Evolutionary conservation across 2,113 vertebrate species (phyloP).

Genomic region (Addax nasomaculatus): DNA sequence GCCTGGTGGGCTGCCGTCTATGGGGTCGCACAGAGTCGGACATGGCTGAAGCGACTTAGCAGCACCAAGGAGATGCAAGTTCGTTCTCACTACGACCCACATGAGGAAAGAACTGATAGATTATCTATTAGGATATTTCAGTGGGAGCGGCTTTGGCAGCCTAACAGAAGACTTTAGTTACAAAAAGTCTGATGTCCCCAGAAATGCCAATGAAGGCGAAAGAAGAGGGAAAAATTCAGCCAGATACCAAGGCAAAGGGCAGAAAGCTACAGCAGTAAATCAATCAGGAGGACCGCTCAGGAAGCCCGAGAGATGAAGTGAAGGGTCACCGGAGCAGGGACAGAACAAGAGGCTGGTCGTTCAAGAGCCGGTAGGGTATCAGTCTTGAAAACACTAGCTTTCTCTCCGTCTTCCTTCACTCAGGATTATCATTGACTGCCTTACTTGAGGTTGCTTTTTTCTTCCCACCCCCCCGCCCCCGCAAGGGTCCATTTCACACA

Average conservation of each 20-base stretch:
- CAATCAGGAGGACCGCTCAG: fast-evolving
- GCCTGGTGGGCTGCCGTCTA: no score
- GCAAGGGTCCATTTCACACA: neutral
- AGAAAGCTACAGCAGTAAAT: no score
- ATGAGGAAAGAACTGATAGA: fast-evolving
- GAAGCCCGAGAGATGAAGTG: fast-evolving
- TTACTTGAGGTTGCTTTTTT: neutral
- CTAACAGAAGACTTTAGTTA: neutral
- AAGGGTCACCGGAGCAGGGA: neutral
- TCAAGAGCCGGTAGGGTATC: neutral
- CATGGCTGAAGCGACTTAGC: no score
- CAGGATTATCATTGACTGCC: fast-evolving
- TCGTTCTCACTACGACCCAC: fast-evolving
- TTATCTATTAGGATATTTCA: neutral
- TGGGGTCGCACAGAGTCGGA: no score
- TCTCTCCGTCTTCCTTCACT: no score
- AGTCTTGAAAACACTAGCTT: no score
- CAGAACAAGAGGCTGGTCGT: fast-evolving
- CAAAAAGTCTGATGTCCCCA: fast-evolving
- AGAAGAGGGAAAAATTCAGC: neutral
- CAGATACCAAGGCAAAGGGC: no score
- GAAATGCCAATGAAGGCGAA: fast-evolving
- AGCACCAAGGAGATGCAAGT: no score
- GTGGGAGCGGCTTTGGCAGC: fast-evolving
- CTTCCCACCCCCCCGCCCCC: fast-evolving